phyloP scores from a whole-genome alignment of 2,113 vertebrate genomes.

The Limnothrissa miodon region DNA sequence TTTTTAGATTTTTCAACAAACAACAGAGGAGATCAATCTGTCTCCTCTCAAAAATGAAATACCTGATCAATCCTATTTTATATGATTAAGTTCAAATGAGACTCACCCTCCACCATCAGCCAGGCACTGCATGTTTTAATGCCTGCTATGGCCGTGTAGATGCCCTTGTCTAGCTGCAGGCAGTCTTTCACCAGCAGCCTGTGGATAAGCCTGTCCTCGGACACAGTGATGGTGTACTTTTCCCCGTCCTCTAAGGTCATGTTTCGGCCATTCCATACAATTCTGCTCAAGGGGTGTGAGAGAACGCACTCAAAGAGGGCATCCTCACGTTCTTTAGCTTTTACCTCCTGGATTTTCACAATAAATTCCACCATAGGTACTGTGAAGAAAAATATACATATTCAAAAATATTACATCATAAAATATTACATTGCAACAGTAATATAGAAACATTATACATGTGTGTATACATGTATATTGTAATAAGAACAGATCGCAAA shows the following conservation, averaged over 20 bases:
- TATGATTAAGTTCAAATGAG: background rate
- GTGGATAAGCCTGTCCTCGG: conserved; percentile 77
- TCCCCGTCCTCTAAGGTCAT: conserved; percentile 59
- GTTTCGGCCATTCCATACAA: conserved; percentile 75
- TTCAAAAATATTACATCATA: too few relatives aligned
- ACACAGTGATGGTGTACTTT: conserved; percentile 68
- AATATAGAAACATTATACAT: too few relatives aligned
- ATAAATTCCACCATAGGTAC: conserved; percentile 73
- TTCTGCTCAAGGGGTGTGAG: conserved; percentile 62
- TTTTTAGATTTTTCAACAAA: too few relatives aligned
- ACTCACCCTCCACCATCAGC: conserved; percentile 80
- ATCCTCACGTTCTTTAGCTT: conserved; percentile 65
- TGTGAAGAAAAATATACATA: conserved; percentile 52
- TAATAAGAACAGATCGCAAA: too few relatives aligned
- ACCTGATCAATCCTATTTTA: too few relatives aligned
- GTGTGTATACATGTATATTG: too few relatives aligned
- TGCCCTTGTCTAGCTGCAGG: conserved; percentile 70
- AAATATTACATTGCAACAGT: too few relatives aligned
- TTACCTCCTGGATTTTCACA: conserved; percentile 64
- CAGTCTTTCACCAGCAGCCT: conserved; percentile 70
- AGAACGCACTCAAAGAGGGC: conserved; percentile 75
- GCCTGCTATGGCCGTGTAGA: conserved; percentile 75
- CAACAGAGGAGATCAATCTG: too few relatives aligned
- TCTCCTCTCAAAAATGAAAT: too few relatives aligned
- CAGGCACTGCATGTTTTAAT: conserved; percentile 75